Conservation (phyloP, 2,888 invertebrate genomes). For the Drosophila sordidula region DNA sequence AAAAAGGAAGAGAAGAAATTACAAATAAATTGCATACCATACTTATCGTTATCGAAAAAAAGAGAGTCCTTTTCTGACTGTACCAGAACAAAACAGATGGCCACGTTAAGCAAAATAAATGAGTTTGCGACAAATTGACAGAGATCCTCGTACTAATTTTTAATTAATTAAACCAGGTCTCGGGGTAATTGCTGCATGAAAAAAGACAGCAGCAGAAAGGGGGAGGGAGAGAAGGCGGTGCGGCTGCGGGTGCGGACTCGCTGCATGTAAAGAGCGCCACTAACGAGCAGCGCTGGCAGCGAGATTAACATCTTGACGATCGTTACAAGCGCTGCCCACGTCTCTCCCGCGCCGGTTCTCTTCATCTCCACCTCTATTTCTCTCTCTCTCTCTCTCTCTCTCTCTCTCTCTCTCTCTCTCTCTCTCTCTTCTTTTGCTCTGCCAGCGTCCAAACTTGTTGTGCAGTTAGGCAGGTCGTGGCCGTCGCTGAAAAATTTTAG, state of each 20-base stretch:
- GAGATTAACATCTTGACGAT: constrained; percentile 61
- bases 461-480: constrained; percentile 78
- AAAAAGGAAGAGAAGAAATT: not conserved
- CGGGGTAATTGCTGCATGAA: constrained; percentile 29
- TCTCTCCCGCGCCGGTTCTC: not conserved
- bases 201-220: too few relatives aligned
- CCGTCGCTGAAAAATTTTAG: constrained; percentile 63
- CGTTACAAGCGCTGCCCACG: constrained; percentile 34
- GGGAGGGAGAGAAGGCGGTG: not conserved
- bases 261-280: constrained; percentile 44
- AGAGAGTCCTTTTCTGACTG: constrained; percentile 1
- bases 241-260: not conserved
- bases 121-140: constrained; percentile 38
- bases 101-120: constrained; percentile 46
- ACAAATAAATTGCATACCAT: constrained; percentile 11
- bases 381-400: too few relatives aligned
- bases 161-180: constrained; percentile 25
- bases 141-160: constrained; percentile 49
- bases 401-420: too few relatives aligned
- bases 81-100: constrained; percentile 11
- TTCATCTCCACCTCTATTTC: not conserved
- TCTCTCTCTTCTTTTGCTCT: too few relatives aligned
- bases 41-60: constrained; percentile 58
- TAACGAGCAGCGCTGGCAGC: constrained; percentile 44
- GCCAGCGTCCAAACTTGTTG: constrained; percentile 51